Evolutionary conservation across 2,797 vertebrate species (phyloP).

Genomic region (Smutsia gigantea): DNA sequence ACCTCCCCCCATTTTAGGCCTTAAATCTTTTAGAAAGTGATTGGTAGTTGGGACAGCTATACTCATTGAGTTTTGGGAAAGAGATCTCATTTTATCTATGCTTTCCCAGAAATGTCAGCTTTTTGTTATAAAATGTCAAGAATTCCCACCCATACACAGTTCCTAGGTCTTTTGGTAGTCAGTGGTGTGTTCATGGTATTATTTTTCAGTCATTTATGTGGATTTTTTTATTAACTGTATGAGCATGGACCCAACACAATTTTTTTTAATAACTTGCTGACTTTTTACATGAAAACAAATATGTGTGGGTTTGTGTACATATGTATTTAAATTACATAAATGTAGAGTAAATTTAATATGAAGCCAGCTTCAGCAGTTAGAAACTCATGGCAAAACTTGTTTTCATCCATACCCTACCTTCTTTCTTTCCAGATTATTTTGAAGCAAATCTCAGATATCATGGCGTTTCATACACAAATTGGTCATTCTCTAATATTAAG

Average conservation of each 20-base stretch:
- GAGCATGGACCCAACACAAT: not conserved
- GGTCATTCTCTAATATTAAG: not conserved
- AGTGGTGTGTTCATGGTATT: not conserved
- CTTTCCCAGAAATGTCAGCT: not conserved
- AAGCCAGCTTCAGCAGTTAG: not conserved
- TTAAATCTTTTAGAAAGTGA: not conserved
- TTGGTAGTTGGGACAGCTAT: not conserved
- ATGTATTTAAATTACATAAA: not conserved
- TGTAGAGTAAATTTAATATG: not conserved
- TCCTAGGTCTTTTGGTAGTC: not conserved
- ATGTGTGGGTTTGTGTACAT: not conserved
- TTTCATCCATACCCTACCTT: not conserved
- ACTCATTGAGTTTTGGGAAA: not conserved
- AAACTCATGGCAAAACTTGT: not conserved
- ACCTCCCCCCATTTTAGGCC: not conserved
- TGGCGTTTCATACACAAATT: not conserved
- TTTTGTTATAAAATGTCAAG: conserved; percentile 7
- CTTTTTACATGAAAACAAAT: not conserved
- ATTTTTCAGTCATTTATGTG: not conserved
- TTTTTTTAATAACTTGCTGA: not conserved
- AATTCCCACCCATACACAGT: not conserved
- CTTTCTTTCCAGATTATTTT: not conserved
- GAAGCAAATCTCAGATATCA: not conserved
- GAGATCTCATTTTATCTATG: not conserved
- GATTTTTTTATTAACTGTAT: not conserved